Conservation (phyloP, 2,888 invertebrate species). For the Acleris laterana region DNA sequence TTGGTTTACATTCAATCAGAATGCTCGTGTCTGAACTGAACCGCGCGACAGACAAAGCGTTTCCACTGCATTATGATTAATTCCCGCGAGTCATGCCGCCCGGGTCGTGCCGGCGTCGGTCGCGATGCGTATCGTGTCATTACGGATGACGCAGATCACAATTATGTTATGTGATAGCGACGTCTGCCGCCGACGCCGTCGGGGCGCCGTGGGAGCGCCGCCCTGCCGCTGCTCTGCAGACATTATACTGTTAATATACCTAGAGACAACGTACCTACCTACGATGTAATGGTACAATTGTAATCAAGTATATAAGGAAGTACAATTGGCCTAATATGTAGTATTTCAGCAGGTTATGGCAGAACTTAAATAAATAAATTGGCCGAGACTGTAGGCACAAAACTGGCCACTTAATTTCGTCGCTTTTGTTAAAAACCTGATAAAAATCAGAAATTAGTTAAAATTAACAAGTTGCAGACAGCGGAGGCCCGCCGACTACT, state of each 20-base stretch:
- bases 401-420: no score
- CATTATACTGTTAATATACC: background rate
- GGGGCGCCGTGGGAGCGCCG: slow-evolving; percentile 1
- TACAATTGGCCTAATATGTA: no score
- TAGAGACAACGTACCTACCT: no score
- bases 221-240: background rate
- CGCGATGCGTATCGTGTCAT: slow-evolving; percentile 4
- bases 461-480: no score
- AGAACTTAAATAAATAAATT: no score
- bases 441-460: no score
- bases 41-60: background rate
- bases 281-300: no score
- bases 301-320: no score
- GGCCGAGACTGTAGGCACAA: no score
- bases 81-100: slow-evolving; percentile 3
- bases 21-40: background rate
- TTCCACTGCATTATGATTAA: background rate
- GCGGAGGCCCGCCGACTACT: slow-evolving; percentile 20
- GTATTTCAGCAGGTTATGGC: no score
- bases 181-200: background rate
- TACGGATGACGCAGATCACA: slow-evolving; percentile 1
- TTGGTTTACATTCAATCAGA: background rate
- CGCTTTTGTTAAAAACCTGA: no score
- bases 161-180: slow-evolving; percentile 3
- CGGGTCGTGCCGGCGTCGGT: background rate